Evolutionary conservation across 1,140 invertebrate genomes (phyloP).

Genomic region (Philopotamus ludificatus): DNA sequence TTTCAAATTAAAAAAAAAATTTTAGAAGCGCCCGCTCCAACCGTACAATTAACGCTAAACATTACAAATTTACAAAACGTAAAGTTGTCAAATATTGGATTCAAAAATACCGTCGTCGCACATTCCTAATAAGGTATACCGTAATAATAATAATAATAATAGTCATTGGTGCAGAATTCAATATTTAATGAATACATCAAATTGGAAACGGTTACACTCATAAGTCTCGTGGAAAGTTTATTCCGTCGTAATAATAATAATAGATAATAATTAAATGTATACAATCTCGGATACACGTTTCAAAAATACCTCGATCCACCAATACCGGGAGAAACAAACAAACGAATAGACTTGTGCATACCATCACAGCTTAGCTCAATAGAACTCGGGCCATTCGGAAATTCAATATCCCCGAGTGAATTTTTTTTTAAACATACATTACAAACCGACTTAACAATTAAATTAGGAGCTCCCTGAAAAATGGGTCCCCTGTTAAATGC

Average conservation of each 20-base stretch:
- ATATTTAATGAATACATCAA: conserved; percentile 13
- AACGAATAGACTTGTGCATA: no score
- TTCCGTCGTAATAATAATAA: conserved; percentile 35
- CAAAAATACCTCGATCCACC: neutral
- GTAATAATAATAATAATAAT: neutral
- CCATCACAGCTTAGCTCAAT: no score
- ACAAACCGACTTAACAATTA: no score
- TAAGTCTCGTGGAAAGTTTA: conserved; percentile 40
- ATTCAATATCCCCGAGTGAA: no score
- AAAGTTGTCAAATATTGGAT: neutral
- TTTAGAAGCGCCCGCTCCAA: neutral
- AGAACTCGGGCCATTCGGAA: no score
- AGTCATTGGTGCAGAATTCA: conserved; percentile 11
- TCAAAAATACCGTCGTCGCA: neutral
- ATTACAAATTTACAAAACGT: neutral
- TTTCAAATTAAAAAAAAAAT: neutral
- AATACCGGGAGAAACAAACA: neutral
- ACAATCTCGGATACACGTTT: neutral
- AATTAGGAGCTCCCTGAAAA: no score
- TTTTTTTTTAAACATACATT: no score
- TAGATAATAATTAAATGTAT: neutral
- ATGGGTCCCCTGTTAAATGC: no score
- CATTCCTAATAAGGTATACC: neutral
- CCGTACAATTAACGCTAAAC: neutral
- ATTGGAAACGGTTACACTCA: conserved; percentile 28